phyloP scores from a whole-genome alignment of 1,140 invertebrate genomes.

The Camponotus pennsylvanicus region DNA sequence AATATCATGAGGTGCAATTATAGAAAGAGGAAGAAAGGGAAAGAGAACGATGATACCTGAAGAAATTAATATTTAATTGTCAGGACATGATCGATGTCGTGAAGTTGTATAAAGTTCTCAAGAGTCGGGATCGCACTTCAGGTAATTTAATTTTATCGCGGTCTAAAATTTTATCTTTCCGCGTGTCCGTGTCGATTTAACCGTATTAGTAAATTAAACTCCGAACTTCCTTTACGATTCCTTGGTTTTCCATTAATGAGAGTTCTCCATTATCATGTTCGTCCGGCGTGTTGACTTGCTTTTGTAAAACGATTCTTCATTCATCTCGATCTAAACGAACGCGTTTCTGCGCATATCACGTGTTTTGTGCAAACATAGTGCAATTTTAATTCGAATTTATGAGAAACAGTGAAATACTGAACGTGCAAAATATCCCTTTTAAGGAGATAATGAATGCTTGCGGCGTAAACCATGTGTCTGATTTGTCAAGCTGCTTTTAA shows the following conservation, averaged over 20 bases:
- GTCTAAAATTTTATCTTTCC: constrained; percentile 54
- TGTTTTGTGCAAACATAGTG: not conserved
- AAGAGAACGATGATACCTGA: not conserved
- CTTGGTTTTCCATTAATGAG: constrained; percentile 8
- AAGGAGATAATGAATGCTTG: constrained; percentile 31
- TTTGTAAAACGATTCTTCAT: not conserved
- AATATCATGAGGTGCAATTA: not conserved
- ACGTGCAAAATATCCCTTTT: not conserved
- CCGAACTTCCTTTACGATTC: constrained; percentile 49
- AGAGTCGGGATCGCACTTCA: not conserved
- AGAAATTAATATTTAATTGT: constrained; percentile 57
- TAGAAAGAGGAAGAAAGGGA: not conserved
- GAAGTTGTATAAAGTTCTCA: constrained; percentile 50
- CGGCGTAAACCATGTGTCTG: constrained; percentile 8
- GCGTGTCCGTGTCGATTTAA: constrained; percentile 45
- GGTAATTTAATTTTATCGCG: constrained; percentile 56
- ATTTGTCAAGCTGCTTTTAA: constrained; percentile 57
- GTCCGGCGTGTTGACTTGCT: not conserved
- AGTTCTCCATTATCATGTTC: constrained; percentile 12
- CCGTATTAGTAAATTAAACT: constrained; percentile 58
- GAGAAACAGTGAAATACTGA: not conserved
- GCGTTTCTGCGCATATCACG: not conserved
- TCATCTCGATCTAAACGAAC: not conserved
- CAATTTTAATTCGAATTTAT: constrained; percentile 5
- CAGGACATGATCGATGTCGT: constrained; percentile 56